Evolutionary conservation across 2,888 invertebrate species (phyloP).

Genomic region (Drosophila anomelani): DNA sequence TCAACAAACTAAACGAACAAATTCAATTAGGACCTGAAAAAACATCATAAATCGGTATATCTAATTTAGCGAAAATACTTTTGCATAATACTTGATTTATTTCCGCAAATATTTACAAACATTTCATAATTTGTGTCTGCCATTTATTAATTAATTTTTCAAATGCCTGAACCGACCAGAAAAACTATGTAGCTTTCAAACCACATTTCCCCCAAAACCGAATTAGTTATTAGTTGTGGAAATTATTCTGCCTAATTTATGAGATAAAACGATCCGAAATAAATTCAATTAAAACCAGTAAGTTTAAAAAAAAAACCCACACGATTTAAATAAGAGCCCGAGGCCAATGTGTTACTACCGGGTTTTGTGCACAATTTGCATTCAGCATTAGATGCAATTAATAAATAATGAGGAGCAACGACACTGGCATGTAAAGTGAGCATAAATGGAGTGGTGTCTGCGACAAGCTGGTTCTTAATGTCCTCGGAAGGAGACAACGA

Average conservation of each 20-base stretch:
- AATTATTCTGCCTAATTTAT: conserved; percentile 38
- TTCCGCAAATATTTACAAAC: conserved; percentile 11
- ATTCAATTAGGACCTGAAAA: conserved; percentile 7
- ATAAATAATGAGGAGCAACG: conserved; percentile 62
- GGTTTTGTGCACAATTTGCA: conserved; percentile 43
- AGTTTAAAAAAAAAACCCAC: not conserved
- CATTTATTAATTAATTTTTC: conserved; percentile 13
- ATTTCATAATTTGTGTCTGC: not conserved
- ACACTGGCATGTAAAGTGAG: conserved; percentile 16
- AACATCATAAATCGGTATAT: not conserved
- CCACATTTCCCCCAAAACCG: conserved; percentile 6
- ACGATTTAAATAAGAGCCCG: conserved; percentile 4
- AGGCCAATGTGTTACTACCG: conserved; percentile 1
- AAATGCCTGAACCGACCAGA: not conserved
- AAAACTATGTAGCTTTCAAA: conserved; percentile 17
- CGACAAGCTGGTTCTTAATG: conserved; percentile 55
- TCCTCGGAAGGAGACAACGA: conserved; percentile 47
- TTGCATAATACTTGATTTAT: conserved; percentile 15
- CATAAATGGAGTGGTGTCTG: conserved; percentile 17
- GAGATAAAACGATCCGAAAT: conserved; percentile 20
- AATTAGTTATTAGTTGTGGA: conserved; percentile 30
- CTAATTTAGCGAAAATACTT: conserved; percentile 4
- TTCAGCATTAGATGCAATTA: conserved; percentile 63
- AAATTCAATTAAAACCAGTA: conserved; percentile 24
- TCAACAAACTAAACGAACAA: conserved; percentile 1